Base-by-base conservation (phyloP, 2,113 vertebrate genomes). In the Psilopogon haemacephalus region DNA sequence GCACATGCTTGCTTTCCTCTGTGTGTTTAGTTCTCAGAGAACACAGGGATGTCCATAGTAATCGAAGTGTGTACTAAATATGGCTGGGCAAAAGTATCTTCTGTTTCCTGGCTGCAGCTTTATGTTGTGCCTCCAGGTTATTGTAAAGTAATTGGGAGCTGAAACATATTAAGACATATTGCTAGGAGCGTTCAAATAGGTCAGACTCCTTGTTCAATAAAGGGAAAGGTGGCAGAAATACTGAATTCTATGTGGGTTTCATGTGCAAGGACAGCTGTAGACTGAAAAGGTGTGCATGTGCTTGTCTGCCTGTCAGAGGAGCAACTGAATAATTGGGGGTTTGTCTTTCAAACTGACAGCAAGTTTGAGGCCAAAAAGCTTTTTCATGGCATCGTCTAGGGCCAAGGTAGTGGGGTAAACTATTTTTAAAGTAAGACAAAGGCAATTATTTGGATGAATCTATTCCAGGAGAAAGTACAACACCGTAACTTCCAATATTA, bases 131-230 rank as follows among this genome's bases (percentile, higher is more conserved):
- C 80, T 93, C 32, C 79, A 77, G 94, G 72, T 84, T 77, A 67
- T 42, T 86, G 56, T 40, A 74, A 94, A 87, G 85, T 88, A 93
- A 93, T 84, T 93, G 88, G 56, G 76, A 80, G 40, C 14, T 93
- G 91, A 90, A 95, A 93, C 26, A 8, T 62, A 83, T 63, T 37
- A 92, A 90, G 80, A 90, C 17, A 37, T 74, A 83, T 33, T 60
- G 54, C 65, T 69, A 55, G 58, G 73, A 59, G 5, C 6, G n/a
- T 56, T 38, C 48, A 74, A 15, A 37, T 63, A 81, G 59, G 68
- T 86, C 79, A 84, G 64, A 12, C 27, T 83, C 32, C 7, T 9
- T n/a, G 16, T 24, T 84, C 54, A 48, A 26, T 62, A 78, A 81
- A 78, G 3, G 9, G 27, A 23, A 67, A 59, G 26, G 9, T 84